Evolutionary conservation across 2,113 vertebrate species (phyloP), one percentile per base, ranked within the genome.

Genomic region (Gambusia affinis): DNA sequence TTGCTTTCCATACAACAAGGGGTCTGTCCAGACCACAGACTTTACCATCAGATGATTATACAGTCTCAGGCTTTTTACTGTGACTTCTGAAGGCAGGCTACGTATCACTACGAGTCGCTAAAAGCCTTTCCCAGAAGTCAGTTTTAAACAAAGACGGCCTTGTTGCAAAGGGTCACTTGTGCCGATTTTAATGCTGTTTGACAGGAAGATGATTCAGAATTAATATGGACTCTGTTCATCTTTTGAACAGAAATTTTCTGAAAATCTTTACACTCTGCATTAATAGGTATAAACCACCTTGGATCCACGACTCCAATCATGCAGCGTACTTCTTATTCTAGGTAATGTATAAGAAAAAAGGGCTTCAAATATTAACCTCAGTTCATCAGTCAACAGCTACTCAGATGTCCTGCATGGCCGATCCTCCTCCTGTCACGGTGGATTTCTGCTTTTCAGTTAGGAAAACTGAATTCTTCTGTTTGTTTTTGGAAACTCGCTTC

Each of bases 61-160:
- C 68, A 75, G 22, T 69, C 39, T 33, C 33, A 35, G 51, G 66
- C 30, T 51, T 47, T 73, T 73, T 30, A 35, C 33, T 31, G n/a
- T 73, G 54, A 72, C 63, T 67, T 42, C 35, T 24, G 27, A 60
- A 37, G 63, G 54, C 42, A 65, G 24, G 54, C 44, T 47, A 4
- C 31, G 3, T 31, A 31, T 31, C 31, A 31, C 31, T 31, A 15
- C 12, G 8, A 63, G 54, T 15, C 63, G 35, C 35, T 66, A 42
- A 80, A 72, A 72, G 72, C 51, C 37, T 65, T 60, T 77, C 31
- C 28, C 39, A 19, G 15, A 51, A 64, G 15, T 24, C 22, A 1
- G 11, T 42, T 22, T 51, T 31, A 7, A 67, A 67, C 33, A 29
- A 33, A 37, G 22, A 30, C 67, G 39, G 15, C n/a, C 3, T 14